Conservation (phyloP, 2,888 invertebrate species). For the Brenthis ino region DNA sequence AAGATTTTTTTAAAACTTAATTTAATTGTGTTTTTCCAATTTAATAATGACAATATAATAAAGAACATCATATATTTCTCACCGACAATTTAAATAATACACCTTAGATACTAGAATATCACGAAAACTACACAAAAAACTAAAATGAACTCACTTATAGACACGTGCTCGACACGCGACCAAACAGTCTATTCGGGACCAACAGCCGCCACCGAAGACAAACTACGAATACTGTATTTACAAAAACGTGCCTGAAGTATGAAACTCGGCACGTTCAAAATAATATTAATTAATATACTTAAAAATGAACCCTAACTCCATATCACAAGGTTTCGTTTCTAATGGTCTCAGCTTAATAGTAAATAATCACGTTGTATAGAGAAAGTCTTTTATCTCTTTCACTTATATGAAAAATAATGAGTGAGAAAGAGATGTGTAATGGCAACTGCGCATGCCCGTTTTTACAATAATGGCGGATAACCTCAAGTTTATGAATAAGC, state of each 20-base stretch:
- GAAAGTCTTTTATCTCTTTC: conserved; percentile 55
- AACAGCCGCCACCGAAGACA: conserved; percentile 29
- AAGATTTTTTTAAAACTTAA: no score
- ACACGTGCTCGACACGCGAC: conserved; percentile 37
- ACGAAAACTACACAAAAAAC: neutral
- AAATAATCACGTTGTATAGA: conserved; percentile 56
- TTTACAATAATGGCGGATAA: conserved; percentile 36
- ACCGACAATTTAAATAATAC: neutral
- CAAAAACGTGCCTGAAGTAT: conserved; percentile 44
- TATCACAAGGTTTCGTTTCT: conserved; percentile 28
- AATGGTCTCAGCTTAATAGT: conserved; percentile 40
- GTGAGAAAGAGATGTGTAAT: conserved; percentile 51
- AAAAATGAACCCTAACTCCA: conserved; percentile 48
- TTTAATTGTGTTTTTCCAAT: no score
- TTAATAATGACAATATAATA: no score
- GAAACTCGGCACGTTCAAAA: conserved; percentile 62
- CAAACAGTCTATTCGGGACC: conserved; percentile 20
- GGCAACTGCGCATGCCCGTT: conserved; percentile 62
- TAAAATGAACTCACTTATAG: conserved; percentile 36
- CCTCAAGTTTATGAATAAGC: conserved; percentile 32
- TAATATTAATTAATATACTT: conserved; percentile 50
- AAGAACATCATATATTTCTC: no score
- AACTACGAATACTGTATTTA: conserved; percentile 53
- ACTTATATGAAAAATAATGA: conserved; percentile 40
- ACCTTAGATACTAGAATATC: neutral